phyloP scores from a whole-genome alignment of 1,140 invertebrate genomes.

The Listronotus bonariensis region DNA sequence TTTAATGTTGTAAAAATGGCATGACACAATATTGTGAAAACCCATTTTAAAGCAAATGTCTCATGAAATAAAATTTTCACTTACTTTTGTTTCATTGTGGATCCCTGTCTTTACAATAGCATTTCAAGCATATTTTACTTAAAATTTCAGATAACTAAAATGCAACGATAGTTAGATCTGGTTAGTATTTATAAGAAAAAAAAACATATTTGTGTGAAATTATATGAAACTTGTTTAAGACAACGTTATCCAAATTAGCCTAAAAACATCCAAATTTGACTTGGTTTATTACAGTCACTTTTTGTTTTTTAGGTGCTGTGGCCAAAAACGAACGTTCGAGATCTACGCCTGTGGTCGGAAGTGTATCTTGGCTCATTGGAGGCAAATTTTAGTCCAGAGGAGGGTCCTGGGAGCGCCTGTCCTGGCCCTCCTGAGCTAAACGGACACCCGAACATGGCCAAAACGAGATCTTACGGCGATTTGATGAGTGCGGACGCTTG shows the following conservation, averaged over 20 bases:
- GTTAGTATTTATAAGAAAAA: too few relatives aligned
- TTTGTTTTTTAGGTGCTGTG: conserved; percentile 72
- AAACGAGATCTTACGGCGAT: conserved; percentile 82
- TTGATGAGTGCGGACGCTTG: conserved; percentile 60
- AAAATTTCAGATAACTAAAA: too few relatives aligned
- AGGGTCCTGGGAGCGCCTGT: conserved; percentile 37
- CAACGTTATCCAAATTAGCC: neutral
- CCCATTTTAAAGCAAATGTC: too few relatives aligned
- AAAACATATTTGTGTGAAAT: too few relatives aligned
- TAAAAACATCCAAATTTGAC: neutral
- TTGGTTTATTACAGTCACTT: neutral
- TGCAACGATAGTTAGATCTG: too few relatives aligned
- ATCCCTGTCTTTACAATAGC: too few relatives aligned
- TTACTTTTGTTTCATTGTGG: too few relatives aligned
- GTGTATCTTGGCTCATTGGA: conserved; percentile 76
- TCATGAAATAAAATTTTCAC: too few relatives aligned
- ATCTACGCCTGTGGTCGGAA: conserved; percentile 82
- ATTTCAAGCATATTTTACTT: too few relatives aligned
- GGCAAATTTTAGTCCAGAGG: conserved; percentile 47
- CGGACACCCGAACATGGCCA: conserved; percentile 61
- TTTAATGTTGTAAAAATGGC: too few relatives aligned
- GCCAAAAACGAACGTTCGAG: conserved; percentile 82
- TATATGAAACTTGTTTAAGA: too few relatives aligned
- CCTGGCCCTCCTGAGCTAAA: conserved; percentile 43
- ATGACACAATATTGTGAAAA: too few relatives aligned